Conservation (phyloP, 2,113 vertebrate genomes). For the Panurus biarmicus region DNA sequence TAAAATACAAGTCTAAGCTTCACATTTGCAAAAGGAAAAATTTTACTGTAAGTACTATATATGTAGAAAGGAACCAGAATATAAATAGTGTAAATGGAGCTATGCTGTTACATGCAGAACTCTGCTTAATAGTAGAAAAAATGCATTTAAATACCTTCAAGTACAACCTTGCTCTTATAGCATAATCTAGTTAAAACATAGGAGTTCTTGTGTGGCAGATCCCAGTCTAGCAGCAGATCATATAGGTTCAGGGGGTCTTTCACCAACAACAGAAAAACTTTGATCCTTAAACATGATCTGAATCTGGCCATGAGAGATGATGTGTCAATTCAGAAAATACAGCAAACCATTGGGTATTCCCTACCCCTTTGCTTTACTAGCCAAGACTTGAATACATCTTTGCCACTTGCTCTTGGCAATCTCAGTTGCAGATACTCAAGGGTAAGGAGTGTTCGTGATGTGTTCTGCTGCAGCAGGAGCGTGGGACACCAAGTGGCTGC, state of each 20-base stretch:
- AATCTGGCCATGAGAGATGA: neutral
- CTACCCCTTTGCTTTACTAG: neutral
- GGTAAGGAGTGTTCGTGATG: fast-evolving
- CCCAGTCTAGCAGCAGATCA: neutral
- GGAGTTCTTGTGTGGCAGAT: neutral
- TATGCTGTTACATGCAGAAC: neutral
- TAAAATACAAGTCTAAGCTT: neutral
- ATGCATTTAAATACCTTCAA: neutral
- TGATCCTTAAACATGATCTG: neutral
- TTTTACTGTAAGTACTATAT: neutral
- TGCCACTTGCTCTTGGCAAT: neutral
- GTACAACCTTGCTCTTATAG: neutral
- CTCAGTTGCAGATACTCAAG: neutral
- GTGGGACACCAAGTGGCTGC: fast-evolving
- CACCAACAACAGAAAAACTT: neutral
- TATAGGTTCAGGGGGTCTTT: neutral
- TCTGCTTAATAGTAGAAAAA: neutral
- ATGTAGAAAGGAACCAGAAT: neutral
- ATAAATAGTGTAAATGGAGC: neutral
- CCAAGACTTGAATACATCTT: neutral
- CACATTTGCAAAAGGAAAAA: neutral
- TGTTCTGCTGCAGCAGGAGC: neutral
- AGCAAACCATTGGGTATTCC: neutral
- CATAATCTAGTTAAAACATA: neutral
- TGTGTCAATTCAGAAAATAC: neutral